Evolutionary conservation across 2,888 invertebrate species (phyloP).

Genomic region (Aphrophora alni): DNA sequence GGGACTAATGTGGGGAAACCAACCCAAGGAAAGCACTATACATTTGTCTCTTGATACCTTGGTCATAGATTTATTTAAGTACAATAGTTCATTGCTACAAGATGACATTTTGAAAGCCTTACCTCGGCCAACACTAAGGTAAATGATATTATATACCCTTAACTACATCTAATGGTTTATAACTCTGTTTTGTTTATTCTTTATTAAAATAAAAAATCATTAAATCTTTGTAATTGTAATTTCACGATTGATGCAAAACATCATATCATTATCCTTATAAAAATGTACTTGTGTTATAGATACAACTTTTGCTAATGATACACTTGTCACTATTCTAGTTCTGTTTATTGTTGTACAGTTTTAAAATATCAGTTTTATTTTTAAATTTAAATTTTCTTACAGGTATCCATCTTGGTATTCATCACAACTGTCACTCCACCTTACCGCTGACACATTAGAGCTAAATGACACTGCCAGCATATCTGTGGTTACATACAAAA

Average conservation of each 20-base stretch:
- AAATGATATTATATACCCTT: too few species aligned
- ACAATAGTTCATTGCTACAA: slow-evolving; percentile 38
- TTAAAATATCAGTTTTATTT: too few species aligned
- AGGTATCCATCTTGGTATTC: slow-evolving; percentile 46
- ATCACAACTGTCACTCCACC: slow-evolving; percentile 33
- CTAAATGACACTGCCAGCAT: slow-evolving; percentile 51
- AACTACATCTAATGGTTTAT: too few species aligned
- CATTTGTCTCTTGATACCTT: slow-evolving; percentile 44
- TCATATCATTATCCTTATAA: too few species aligned
- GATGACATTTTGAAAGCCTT: slow-evolving; percentile 19
- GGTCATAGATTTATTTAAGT: slow-evolving; percentile 45
- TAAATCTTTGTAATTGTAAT: too few species aligned
- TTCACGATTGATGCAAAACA: too few species aligned
- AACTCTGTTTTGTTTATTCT: too few species aligned
- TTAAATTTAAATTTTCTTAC: slow-evolving; percentile 16
- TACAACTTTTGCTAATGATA: too few species aligned
- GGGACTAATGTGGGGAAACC: slow-evolving; percentile 43
- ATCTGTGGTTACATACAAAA: slow-evolving; percentile 66
- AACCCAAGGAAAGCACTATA: slow-evolving; percentile 41
- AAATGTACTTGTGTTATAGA: too few species aligned
- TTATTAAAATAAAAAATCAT: too few species aligned
- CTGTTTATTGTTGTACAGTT: too few species aligned
- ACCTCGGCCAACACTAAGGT: slow-evolving; percentile 38
- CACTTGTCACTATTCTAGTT: too few species aligned
- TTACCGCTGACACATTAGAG: slow-evolving; percentile 38